Conservation (phyloP, 2,113 vertebrate species). For the Paracanthobrama guichenoti region DNA sequence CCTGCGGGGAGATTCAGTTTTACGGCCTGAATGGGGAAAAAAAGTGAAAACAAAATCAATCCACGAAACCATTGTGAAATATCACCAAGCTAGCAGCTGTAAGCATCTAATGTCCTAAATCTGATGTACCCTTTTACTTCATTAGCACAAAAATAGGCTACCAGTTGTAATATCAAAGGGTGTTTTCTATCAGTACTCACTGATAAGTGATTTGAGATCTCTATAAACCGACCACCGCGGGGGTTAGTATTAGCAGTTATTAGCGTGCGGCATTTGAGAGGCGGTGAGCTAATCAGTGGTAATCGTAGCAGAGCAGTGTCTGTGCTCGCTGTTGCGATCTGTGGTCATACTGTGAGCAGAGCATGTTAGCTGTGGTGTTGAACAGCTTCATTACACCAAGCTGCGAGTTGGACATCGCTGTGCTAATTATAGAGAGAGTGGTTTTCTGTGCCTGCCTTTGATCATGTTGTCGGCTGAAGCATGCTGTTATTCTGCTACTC, state of each 20-base stretch:
- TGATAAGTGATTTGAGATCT: neutral
- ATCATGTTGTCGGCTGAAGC: neutral
- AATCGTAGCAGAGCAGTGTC: constrained; percentile 14
- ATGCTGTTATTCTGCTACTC: neutral
- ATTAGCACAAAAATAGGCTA: constrained; percentile 12
- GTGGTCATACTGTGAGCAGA: constrained; percentile 21
- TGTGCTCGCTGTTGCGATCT: constrained; percentile 18
- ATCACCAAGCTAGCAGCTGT: constrained; percentile 24
- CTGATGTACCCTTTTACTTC: constrained; percentile 18
- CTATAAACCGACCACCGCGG: neutral
- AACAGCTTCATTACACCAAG: constrained; percentile 20
- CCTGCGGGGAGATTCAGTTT: constrained; percentile 12
- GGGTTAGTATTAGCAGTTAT: constrained; percentile 35
- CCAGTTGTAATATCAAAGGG: constrained; percentile 37
- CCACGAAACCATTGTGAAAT: neutral
- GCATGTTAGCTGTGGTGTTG: neutral
- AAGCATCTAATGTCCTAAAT: neutral
- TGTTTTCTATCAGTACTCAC: constrained; percentile 8
- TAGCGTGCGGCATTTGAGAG: constrained; percentile 35
- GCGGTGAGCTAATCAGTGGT: constrained; percentile 44
- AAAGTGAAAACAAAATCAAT: constrained; percentile 27
- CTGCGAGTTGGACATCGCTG: neutral
- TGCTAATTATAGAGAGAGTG: constrained; percentile 28
- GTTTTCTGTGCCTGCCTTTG: neutral
- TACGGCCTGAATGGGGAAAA: neutral